Evolutionary conservation across 1,140 invertebrate genomes (phyloP), one percentile per base, ranked within the genome.

Genomic region (Heliconius nattereri): DNA sequence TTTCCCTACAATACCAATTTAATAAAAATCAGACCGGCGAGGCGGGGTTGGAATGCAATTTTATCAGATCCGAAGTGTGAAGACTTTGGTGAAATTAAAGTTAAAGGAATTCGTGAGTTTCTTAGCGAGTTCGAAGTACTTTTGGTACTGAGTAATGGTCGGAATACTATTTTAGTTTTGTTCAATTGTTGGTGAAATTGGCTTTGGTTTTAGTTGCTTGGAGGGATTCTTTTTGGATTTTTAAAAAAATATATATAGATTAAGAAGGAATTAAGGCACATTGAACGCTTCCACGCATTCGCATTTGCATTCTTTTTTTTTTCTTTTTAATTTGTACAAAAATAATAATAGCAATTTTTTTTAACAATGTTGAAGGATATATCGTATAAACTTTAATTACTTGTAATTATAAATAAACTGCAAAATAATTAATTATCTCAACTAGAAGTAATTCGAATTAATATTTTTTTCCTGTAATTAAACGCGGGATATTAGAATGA

Each of bases 1-100:
- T 77, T 70, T 40, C n/a, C 66, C 70, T 73, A 74, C 79, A 79
- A 84, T 84, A 84, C 82, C 78, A 85, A 84, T 85, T 85, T 79
- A 75, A 83, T 76, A 81, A 78, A 79, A 84, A 85, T 81, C 78
- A 81, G 83, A 71, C 29, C 45, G 45, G 73, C 49, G 76, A 71
- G 26, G 54, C 75, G 70, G 49, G 78, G 74, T 45, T 20, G 84
- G 83, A 89, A 89, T 89, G 85, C 84, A 86, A 87, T 87, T 89
- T 85, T 83, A 83, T 87, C 84, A 78, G 83, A 85, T 82, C 76
- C 77, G 52, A 29, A 78, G 71, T 81, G 80, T 81, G 80, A 82
- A 84, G 73, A 76, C 82, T 84, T 80, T 54, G 81, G 80, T 85
- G 71, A 9, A 86, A 87, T 87, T 89, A 88, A 87, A 87, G 79